phyloP scores from a whole-genome alignment of 2,888 invertebrate species.

The Cerastoderma edule region DNA sequence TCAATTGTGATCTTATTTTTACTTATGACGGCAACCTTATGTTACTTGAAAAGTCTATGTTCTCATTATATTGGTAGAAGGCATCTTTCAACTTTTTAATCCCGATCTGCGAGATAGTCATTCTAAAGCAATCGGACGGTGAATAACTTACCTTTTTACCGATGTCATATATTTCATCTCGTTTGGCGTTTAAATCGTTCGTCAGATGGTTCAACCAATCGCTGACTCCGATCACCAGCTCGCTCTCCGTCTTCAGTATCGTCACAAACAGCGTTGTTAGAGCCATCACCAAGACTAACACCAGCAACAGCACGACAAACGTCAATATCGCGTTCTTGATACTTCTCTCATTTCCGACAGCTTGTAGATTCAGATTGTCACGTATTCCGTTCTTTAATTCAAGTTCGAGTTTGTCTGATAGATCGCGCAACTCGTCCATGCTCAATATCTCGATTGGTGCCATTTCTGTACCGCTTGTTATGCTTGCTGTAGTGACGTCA shows the following conservation, averaged over 20 bases:
- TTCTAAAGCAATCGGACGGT: too few species aligned
- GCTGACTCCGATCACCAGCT: constrained; percentile 27
- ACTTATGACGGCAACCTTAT: too few species aligned
- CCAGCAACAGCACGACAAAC: background rate
- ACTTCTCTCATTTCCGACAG: background rate
- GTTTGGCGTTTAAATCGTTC: constrained; percentile 22
- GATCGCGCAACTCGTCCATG: too few species aligned
- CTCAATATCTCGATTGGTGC: too few species aligned
- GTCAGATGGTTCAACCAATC: constrained; percentile 38
- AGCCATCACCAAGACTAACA: background rate
- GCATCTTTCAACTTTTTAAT: too few species aligned
- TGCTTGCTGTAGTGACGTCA: too few species aligned
- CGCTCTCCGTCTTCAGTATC: constrained; percentile 23
- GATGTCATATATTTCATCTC: constrained; percentile 14
- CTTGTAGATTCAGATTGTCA: background rate
- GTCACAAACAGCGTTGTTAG: constrained; percentile 6
- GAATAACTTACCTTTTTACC: constrained; percentile 29
- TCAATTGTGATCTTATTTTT: too few species aligned
- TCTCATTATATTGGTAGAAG: too few species aligned
- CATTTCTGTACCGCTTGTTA: too few species aligned
- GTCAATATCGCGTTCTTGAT: background rate
- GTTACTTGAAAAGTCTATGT: too few species aligned
- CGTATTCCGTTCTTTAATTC: background rate
- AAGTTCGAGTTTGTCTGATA: background rate
- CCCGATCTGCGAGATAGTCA: too few species aligned